phyloP scores from a whole-genome alignment of 2,888 invertebrate genomes.

The Ypsolopha sequella region DNA sequence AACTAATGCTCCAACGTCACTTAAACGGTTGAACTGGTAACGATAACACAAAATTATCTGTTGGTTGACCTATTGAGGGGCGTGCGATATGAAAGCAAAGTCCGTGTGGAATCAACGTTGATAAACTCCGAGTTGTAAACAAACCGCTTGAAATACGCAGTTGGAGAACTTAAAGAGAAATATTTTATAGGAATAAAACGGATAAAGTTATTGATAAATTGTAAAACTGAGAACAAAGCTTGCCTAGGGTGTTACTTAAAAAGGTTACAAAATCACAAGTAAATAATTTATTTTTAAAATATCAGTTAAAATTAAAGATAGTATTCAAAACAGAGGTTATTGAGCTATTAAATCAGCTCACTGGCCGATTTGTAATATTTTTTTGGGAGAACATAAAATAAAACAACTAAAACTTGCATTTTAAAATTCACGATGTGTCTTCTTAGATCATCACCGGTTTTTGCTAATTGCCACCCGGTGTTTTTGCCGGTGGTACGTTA shows the following conservation, averaged over 20 bases:
- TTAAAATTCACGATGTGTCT: constrained; percentile 1
- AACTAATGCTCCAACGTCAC: too few species aligned
- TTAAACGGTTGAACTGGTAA: background rate
- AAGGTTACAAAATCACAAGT: too few species aligned
- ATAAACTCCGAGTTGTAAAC: background rate
- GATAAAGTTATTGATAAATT: too few species aligned
- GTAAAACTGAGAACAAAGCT: too few species aligned
- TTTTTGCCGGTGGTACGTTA: constrained; percentile 22
- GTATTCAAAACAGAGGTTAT: too few species aligned
- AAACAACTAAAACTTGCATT: background rate
- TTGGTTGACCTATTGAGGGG: constrained; percentile 23
- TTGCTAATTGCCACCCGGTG: constrained; percentile 27
- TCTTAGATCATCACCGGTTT: constrained; percentile 19
- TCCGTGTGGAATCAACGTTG: constrained; percentile 9
- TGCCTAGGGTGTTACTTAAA: too few species aligned
- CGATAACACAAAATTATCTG: constrained; percentile 3
- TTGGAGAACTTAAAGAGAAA: background rate
- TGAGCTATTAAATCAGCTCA: too few species aligned
- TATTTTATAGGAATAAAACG: too few species aligned
- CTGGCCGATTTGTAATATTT: too few species aligned
- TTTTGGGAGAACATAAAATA: background rate
- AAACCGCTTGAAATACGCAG: background rate
- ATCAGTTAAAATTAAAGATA: too few species aligned
- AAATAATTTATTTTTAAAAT: too few species aligned
- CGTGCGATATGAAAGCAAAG: constrained; percentile 24